Conservation (phyloP, 2,797 vertebrate genomes). For the Pseudochirops corinnae region DNA sequence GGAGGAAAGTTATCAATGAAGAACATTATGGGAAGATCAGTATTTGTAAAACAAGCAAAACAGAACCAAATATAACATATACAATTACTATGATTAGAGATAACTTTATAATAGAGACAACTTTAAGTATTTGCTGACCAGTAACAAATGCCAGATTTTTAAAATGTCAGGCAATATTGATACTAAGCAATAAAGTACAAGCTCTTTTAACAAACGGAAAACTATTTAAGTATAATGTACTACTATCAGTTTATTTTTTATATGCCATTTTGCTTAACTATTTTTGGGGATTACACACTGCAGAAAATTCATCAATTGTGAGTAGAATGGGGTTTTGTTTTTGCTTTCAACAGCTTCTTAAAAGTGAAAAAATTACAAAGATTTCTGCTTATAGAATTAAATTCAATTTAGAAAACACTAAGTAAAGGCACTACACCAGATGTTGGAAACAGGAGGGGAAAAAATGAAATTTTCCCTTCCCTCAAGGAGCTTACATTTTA, state of each 20-base stretch:
- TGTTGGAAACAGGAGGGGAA: background rate
- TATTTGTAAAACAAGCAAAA: background rate
- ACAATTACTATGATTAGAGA: background rate
- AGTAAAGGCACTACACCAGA: background rate
- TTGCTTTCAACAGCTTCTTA: background rate
- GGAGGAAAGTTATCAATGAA: background rate
- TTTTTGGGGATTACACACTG: background rate
- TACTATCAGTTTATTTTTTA: background rate
- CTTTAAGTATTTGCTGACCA: background rate
- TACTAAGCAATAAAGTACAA: background rate
- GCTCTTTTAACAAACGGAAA: background rate
- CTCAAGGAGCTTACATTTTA: background rate
- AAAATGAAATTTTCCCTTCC: background rate
- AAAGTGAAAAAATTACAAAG: background rate
- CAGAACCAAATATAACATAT: background rate
- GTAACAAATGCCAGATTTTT: background rate
- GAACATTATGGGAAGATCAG: background rate
- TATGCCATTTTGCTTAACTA: background rate
- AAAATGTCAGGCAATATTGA: background rate
- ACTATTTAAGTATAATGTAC: background rate
- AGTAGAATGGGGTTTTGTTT: background rate
- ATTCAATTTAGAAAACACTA: background rate
- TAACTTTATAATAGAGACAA: background rate
- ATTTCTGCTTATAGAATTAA: background rate
- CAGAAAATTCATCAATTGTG: background rate